Evolutionary conservation across 2,113 vertebrate species (phyloP).

Genomic region (Albula goreensis): DNA sequence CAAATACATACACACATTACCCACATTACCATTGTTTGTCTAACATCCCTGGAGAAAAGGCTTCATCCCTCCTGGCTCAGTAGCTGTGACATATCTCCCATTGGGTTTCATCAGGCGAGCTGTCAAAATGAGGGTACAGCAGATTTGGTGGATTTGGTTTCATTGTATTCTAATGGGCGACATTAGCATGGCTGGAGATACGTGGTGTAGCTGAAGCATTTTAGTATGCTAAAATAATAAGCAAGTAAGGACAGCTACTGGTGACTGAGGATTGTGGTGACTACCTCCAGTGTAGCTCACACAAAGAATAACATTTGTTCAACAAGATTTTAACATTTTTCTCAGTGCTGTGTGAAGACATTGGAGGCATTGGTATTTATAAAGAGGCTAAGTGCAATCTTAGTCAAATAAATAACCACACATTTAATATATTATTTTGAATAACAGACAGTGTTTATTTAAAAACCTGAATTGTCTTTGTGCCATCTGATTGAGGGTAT

Average conservation of each 20-base stretch:
- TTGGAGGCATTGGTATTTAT: neutral
- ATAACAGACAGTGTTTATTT: neutral
- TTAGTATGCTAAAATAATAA: neutral
- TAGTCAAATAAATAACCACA: neutral
- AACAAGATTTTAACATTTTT: neutral
- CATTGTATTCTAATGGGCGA: neutral
- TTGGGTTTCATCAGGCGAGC: neutral
- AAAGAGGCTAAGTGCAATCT: neutral
- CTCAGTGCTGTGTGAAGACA: neutral
- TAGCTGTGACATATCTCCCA: neutral
- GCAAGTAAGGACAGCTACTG: neutral
- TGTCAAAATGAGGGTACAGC: neutral
- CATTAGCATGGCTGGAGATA: neutral
- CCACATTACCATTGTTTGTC: neutral
- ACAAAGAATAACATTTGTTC: neutral
- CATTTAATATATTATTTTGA: neutral
- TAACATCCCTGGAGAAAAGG: neutral
- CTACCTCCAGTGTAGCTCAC: neutral
- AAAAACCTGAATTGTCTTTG: neutral
- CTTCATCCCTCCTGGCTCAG: neutral
- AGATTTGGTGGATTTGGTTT: neutral
- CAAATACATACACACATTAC: too few species aligned
- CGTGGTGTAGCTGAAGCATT: neutral
- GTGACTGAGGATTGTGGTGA: neutral
- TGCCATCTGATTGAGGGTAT: neutral